Percentiles rank a stretch among this genome's conserved stretches.
Conservation (phyloP, 2,888 invertebrate species). For the Diaphora mendica region DNA sequence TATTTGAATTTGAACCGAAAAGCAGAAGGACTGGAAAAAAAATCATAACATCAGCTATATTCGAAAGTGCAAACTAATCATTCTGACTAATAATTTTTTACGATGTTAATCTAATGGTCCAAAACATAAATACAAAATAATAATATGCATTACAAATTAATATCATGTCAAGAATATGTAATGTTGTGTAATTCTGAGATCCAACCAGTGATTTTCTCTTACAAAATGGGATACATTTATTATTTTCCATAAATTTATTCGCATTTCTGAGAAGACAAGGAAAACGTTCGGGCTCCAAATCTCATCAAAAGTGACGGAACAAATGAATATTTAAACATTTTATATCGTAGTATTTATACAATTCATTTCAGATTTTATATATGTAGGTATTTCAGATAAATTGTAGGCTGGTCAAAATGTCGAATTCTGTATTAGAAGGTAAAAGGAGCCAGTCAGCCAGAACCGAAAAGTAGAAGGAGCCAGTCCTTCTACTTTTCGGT, state of each 20-base stretch:
- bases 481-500: too few species aligned
- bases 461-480: too few species aligned
- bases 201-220: neutral
- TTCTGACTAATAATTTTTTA: too few species aligned
- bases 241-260: neutral
- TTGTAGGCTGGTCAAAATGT: neutral
- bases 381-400: too few species aligned
- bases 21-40: too few species aligned
- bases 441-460: too few species aligned
- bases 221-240: neutral
- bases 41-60: too few species aligned
- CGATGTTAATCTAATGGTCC: too few species aligned
- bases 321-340: conserved; percentile 2
- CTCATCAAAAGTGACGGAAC: conserved; percentile 2
- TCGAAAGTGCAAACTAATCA: too few species aligned
- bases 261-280: neutral
- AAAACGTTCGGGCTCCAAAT: neutral
- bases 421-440: too few species aligned
- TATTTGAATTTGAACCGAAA: too few species aligned
- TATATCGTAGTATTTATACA: neutral
- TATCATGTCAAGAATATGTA: neutral
- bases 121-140: neutral
- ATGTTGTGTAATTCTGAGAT: neutral
- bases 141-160: neutral
- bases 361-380: neutral